Conservation (phyloP, 2,888 invertebrate genomes). For the Epinotia nisella region DNA sequence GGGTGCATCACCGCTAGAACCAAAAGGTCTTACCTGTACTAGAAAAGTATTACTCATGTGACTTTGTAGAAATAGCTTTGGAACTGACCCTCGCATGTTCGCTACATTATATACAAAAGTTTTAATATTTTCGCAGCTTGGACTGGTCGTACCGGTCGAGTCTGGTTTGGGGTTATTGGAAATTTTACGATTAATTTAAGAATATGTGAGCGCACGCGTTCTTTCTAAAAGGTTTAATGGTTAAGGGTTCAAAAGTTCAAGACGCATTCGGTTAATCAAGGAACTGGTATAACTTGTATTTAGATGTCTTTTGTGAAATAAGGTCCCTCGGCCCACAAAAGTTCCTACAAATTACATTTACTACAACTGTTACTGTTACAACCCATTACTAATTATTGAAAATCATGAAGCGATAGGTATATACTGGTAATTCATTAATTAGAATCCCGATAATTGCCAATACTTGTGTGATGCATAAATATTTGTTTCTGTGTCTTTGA, state of each 20-base stretch:
- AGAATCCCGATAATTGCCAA: no score
- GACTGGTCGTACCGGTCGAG: conserved; percentile 68
- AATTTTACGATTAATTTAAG: conserved; percentile 83
- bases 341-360: no score
- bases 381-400: no score
- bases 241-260: conserved; percentile 66
- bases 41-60: background rate
- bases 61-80: background rate
- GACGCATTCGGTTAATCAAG: conserved; percentile 45
- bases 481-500: no score
- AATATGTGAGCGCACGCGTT: conserved; percentile 74
- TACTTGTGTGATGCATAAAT: no score
- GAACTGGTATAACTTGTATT: conserved; percentile 30
- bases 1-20: conserved; percentile 42
- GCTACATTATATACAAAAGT: conserved; percentile 76
- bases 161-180: conserved; percentile 63
- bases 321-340: background rate
- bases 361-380: no score
- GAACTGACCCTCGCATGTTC: conserved; percentile 68
- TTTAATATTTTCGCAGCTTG: conserved; percentile 82
- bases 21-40: conserved; percentile 54
- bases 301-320: background rate
- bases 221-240: conserved; percentile 71
- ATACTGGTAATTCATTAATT: no score
- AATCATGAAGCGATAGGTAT: no score